Percentiles rank a stretch among this genome's conserved stretches.
Conservation (phyloP, 2,888 invertebrate genomes). For the Acanthosepion esculentum region DNA sequence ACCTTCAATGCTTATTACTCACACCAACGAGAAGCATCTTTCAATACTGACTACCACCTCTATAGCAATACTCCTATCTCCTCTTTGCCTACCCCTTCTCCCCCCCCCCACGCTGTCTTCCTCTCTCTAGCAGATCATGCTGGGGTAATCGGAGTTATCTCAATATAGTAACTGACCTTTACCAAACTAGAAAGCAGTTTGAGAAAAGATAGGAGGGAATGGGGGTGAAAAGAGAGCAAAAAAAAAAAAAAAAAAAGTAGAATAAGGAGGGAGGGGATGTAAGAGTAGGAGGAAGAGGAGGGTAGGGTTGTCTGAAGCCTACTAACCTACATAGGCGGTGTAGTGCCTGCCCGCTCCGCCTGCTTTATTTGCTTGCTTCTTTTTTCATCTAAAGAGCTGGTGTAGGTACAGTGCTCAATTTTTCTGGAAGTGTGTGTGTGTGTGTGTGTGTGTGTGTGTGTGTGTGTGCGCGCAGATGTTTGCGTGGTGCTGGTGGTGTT, state of each 20-base stretch:
- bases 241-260: background rate
- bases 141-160: conserved; percentile 42
- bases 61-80: background rate
- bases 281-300: background rate
- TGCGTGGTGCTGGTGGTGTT: background rate
- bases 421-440: background rate
- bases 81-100: background rate
- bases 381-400: background rate
- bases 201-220: background rate
- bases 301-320: background rate
- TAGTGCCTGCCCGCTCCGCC: background rate
- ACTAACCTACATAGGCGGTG: conserved; percentile 18
- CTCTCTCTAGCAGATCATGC: background rate
- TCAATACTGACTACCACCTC: background rate
- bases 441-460: background rate
- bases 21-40: background rate
- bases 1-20: background rate
- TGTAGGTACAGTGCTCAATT: background rate
- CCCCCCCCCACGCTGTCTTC: background rate
- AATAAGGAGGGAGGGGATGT: background rate
- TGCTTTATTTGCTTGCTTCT: background rate
- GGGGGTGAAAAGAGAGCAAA: background rate
- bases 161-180: conserved; percentile 47
- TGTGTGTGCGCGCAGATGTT: background rate
- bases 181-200: conserved; percentile 8